Evolutionary conservation across 2,113 vertebrate genomes (phyloP), one percentile per base, ranked within the genome.

Genomic region (Colinus virginianus): DNA sequence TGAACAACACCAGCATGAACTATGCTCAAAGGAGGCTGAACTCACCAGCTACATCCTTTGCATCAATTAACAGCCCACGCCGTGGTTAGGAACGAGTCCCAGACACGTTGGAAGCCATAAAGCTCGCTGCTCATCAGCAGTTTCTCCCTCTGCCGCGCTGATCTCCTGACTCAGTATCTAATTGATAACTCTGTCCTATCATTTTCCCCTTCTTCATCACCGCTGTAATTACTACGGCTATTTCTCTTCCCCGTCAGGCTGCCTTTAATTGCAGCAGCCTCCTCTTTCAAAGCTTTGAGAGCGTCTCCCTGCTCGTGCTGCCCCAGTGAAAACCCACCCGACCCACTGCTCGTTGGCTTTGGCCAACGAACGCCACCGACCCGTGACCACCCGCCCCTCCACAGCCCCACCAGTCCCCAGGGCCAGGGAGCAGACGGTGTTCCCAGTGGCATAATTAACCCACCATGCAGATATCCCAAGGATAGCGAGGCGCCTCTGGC

Each of bases 101-200:
- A 61, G 0, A 13, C 32, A 9, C 1, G 3, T 2, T n/a, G 64
- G 36, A 12, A 5, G 19, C 78, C 66, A 7, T 61, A 6, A 8
- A 25, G 11, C 42, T 3, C 9, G 22, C 49, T 64, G 25, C 71
- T 49, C n/a, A 20, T 58, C 30, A 16, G 49, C 59, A 5, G 13
- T 34, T 42, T 34, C 71, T 82, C 82, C 71, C 61, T 49, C 40
- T 25, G 18, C 22, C 53, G 9, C 38, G 40, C 11, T 3, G 2
- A 56, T 46, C 87, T 83, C 68, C 63, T 87, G 84, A 75, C 62
- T 90, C 92, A 87, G 20, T 21, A 59, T 32, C 55, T 83, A 64
- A 70, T 23, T 46, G 84, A 84, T 84, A 83, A 70, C 23, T 23
- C 68, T 4, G 21, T 69, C 68, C 84, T 43, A 53, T 59, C 74